These are phyloP conservation scores for Cyrtonyx montezumae DNA, from an alignment of 2,113 vertebrate genomes.

Conservation along the genomic window DNA sequence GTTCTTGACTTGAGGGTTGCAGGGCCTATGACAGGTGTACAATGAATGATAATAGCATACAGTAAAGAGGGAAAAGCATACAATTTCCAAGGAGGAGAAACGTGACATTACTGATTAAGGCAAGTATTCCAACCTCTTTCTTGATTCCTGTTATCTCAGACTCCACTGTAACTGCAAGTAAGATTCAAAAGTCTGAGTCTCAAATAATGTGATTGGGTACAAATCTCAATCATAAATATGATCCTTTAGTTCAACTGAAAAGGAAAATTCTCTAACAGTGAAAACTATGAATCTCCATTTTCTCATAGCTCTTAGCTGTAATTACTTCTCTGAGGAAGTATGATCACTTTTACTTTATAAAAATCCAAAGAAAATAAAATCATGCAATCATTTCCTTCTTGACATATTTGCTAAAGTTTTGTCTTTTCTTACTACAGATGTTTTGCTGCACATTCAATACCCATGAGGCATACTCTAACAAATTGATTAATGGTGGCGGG, in stretches of 20 bases:
- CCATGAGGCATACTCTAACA: not conserved
- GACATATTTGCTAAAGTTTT: not conserved
- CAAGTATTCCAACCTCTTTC: not conserved
- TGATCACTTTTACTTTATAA: not conserved
- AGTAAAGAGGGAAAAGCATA: not conserved
- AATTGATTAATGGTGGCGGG: not conserved
- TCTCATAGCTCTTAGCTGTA: not conserved
- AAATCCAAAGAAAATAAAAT: slow-evolving; percentile 39
- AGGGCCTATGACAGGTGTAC: not conserved
- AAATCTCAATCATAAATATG: not conserved
- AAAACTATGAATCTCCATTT: not conserved
- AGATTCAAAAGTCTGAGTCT: not conserved
- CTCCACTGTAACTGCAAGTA: not conserved
- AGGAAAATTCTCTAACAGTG: not conserved
- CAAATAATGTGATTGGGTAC: not conserved
- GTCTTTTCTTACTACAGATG: not conserved
- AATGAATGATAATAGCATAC: not conserved
- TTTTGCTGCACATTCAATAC: not conserved
- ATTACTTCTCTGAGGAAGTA: not conserved
- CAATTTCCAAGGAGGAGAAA: not conserved
- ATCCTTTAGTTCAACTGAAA: not conserved
- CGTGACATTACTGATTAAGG: not conserved
- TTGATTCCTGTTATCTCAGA: not conserved
- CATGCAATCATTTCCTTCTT: not conserved
- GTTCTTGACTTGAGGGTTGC: not conserved